Evolutionary conservation across 1,140 invertebrate species (phyloP), one percentile per base, ranked within the genome.

Genomic region (Amphibalanus amphitrite): DNA sequence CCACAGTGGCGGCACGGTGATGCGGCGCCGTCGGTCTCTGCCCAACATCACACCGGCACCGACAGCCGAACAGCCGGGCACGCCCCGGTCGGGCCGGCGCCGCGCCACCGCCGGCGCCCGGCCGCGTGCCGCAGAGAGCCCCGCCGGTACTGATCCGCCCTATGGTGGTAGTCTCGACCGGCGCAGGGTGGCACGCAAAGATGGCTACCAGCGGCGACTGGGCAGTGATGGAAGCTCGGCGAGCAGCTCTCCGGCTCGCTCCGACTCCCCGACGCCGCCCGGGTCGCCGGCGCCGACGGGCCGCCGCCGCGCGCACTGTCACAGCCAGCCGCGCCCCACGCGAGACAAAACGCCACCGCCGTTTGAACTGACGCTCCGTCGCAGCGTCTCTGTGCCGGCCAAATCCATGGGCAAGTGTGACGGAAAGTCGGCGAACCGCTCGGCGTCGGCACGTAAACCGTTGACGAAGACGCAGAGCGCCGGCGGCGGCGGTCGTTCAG

Each of bases 241-340:
- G n/a, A 67, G 65, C 28, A 20, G 10, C 10, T 67, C 65, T 3
- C 65, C 65, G n/a, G 28, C 65, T 10, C n/a, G 65, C 26, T 28
- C 65, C 26, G 65, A 67, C 65, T 67, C 65, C n/a, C 65, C 65
- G 65, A 20, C 65, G 28, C 65, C 65, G 65, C 65, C 65, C 0
- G 65, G 26, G 3, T 67, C 65, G n/a, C 65, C 65, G 26, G 8
- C 28, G 17, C 65, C 65, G 6, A 8, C 47, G 10, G 47, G 13
- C 47, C 47, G 47, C 20, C 20, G 47, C 47, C 47, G 47, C 10
- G 47, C 47, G 13, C 10, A 13, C 13, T 59, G 47, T 20, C 47
- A 59, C 47, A 59, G 47, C 47, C 47, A 59, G 47, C 47, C 47
- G 47, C 15, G 65, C 4, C 65, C 65, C 8, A 25, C 8, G 3